Base-by-base conservation (phyloP, 2,113 vertebrate genomes). In the Tachuris rubrigastra region DNA sequence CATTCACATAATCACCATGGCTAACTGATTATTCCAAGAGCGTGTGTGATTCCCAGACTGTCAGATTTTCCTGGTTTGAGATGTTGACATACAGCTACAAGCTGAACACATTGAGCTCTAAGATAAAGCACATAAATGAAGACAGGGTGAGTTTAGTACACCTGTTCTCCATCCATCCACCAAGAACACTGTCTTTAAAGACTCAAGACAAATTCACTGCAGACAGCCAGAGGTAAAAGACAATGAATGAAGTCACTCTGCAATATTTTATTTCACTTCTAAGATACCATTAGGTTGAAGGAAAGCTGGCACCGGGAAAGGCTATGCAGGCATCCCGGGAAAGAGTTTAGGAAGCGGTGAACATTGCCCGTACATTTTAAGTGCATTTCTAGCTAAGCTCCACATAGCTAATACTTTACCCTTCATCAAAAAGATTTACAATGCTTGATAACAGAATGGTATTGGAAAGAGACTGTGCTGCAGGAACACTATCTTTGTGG, bases 131-230 rank as follows among this genome's bases (percentile, higher is more conserved):
- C 83, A 74, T 53, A 31, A 95, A 95, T 95, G 80, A 84, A 95
- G 85, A 39, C 41, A 49, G 68, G 53, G 58, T 82, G 69, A 46
- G 37, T 85, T 65, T 50, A 77, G 67, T 76, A 91, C 95, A 97
- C 96, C 96, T 97, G 98, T 69, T 97, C 71, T 75, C 79, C 78
- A 90, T 95, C 85, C 95, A 96, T 94, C 93, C 89, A 52, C 65
- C 47, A n/a, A 55, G 47, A 11, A n/a, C 12, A 6, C 7, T 33
- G 28, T 78, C 75, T 96, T 95, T 91, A 56, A 89, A 81, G 71
- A 73, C 73, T 96, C 4, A 7, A 83, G 63, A 94, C 42, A 69
- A 71, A 95, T 90, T 90, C 66, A 42, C 67, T 12, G 5, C 46
- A 37, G 87, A 78, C 47, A 91, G 65, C 41, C 90, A 91, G 85